A percentile compares a stretch with the other conserved stretches of the same genome.
phyloP scores from a whole-genome alignment of 2,888 invertebrate species.

The Tetranychus piercei region DNA sequence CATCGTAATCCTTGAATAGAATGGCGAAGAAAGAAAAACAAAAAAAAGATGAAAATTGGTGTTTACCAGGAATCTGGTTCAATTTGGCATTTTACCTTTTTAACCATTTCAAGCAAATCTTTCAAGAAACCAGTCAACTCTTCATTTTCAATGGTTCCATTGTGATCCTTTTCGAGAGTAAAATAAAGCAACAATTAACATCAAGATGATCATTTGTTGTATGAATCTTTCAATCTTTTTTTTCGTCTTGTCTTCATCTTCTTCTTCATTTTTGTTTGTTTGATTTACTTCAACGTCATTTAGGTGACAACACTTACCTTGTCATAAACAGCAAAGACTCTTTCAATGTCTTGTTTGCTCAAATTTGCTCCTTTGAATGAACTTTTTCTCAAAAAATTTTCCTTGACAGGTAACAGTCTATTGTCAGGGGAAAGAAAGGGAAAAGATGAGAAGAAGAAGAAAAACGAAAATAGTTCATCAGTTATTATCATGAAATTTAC shows the following conservation, averaged over 20 bases:
- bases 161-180: constrained; percentile 31
- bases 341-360: constrained; percentile 33
- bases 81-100: constrained; percentile 30
- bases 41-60: constrained; percentile 10
- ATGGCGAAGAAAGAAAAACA: not conserved
- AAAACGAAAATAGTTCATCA: not conserved
- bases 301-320: constrained; percentile 28
- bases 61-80: not conserved
- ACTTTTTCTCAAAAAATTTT: constrained; percentile 34
- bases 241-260: not conserved
- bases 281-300: not conserved
- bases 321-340: constrained; percentile 34
- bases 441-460: not conserved
- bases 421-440: not conserved
- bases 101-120: constrained; percentile 35
- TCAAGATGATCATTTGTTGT: not conserved
- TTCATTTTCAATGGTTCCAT: constrained; percentile 34
- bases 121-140: constrained; percentile 35
- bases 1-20: constrained; percentile 25
- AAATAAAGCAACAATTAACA: not conserved
- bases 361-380: constrained; percentile 32
- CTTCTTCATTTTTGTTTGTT: not conserved
- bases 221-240: not conserved
- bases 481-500: no score
- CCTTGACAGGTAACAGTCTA: constrained; percentile 34